Conservation (phyloP, 2,113 vertebrate genomes). For the Lophura nycthemera region DNA sequence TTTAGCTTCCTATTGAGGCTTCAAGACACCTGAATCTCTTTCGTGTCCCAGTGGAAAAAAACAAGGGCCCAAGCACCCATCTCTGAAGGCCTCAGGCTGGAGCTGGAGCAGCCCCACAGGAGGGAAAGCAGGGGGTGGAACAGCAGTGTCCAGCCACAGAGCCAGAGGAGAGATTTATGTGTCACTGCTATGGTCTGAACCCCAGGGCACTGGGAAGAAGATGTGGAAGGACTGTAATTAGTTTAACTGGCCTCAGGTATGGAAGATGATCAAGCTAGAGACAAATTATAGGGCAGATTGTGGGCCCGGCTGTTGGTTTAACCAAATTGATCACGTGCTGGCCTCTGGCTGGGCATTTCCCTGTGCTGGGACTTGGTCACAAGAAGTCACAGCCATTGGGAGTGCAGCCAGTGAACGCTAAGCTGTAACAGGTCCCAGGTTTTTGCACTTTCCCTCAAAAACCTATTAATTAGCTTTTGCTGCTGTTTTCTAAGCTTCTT, state of each 20-base stretch:
- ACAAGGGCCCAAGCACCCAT: background rate
- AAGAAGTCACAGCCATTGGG: background rate
- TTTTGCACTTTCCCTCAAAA: background rate
- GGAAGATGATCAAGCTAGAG: background rate
- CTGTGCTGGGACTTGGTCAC: fast-evolving
- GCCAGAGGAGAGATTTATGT: background rate
- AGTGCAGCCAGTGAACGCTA: background rate
- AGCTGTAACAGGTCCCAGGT: background rate
- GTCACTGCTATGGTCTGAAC: background rate
- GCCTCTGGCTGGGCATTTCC: background rate
- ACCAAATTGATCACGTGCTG: background rate
- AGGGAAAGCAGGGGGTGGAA: background rate
- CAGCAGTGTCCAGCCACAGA: background rate
- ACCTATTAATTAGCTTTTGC: background rate
- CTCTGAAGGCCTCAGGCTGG: background rate
- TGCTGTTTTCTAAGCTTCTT: background rate
- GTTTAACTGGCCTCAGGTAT: background rate
- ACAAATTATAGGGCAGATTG: conserved; percentile 1
- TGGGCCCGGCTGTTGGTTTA: background rate
- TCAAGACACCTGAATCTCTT: background rate
- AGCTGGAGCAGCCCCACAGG: background rate
- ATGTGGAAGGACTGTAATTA: background rate
- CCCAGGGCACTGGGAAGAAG: background rate
- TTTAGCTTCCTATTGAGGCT: background rate
- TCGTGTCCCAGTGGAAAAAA: too few species aligned